Evolutionary conservation across 2,888 invertebrate genomes (phyloP).

Genomic region (Limulus polyphemus): DNA sequence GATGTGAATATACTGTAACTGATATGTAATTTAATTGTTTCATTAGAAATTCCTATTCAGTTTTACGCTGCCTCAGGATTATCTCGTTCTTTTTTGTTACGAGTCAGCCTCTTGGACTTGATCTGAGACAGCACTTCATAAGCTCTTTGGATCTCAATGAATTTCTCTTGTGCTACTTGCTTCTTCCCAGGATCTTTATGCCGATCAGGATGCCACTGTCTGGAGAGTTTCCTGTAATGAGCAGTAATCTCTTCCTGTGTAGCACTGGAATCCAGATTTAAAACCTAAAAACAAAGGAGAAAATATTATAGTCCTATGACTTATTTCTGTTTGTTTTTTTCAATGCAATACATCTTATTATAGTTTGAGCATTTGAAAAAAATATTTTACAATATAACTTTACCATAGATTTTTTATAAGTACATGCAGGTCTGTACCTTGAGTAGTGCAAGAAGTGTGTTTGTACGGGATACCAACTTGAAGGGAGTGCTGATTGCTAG

Average conservation of each 20-base stretch:
- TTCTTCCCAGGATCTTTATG: slow-evolving; percentile 59
- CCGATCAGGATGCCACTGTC: slow-evolving; percentile 83
- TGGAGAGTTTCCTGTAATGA: slow-evolving; percentile 64
- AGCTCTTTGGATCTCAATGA: slow-evolving; percentile 86
- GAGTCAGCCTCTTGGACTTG: slow-evolving; percentile 14
- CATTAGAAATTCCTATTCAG: too few relatives aligned
- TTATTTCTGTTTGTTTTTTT: too few relatives aligned
- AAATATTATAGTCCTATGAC: not conserved
- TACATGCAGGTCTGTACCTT: too few relatives aligned
- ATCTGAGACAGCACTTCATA: slow-evolving; percentile 52
- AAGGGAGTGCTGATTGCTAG: too few relatives aligned
- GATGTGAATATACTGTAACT: too few relatives aligned
- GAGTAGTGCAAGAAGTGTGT: too few relatives aligned
- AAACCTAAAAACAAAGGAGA: slow-evolving; percentile 42
- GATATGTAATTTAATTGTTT: too few relatives aligned
- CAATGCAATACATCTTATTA: too few relatives aligned
- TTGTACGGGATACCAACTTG: too few relatives aligned
- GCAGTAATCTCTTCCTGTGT: slow-evolving; percentile 73
- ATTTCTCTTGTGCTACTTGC: slow-evolving; percentile 61
- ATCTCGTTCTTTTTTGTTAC: slow-evolving; percentile 10
- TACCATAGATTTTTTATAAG: too few relatives aligned
- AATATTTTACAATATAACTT: too few relatives aligned
- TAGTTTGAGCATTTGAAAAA: too few relatives aligned
- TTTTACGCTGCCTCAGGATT: not conserved
- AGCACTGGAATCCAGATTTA: slow-evolving; percentile 63